A percentile compares a stretch with the other conserved stretches of the same genome.
Conservation (phyloP, 2,113 vertebrate genomes). For the Salminus brasiliensis region DNA sequence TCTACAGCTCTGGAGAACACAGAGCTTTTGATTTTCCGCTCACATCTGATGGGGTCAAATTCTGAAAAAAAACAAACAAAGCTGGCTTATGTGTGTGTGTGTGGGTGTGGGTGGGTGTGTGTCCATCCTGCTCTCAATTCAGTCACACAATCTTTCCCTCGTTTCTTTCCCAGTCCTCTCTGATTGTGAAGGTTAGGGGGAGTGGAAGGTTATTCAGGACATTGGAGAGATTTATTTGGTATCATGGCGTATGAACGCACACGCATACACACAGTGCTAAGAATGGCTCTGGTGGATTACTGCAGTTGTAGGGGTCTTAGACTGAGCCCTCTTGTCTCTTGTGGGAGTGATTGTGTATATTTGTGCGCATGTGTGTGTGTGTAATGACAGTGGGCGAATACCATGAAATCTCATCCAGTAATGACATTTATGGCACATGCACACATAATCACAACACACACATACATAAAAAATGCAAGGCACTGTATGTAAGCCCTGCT, state of each 20-base stretch:
- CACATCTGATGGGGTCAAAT: neutral
- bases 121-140: neutral
- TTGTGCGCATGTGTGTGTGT: constrained; percentile 18
- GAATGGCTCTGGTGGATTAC: constrained; percentile 31
- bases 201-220: constrained; percentile 46
- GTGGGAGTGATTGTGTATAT: constrained; percentile 16
- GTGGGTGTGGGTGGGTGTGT: constrained; percentile 3
- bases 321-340: constrained; percentile 15
- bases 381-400: constrained; percentile 21
- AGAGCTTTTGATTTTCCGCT: neutral
- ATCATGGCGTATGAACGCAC: constrained; percentile 4
- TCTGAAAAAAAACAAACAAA: neutral
- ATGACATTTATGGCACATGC: neutral
- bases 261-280: neutral
- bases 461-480: neutral
- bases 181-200: constrained; percentile 35
- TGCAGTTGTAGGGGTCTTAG: constrained; percentile 17
- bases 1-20: neutral
- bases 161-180: neutral
- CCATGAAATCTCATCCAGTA: constrained; percentile 20
- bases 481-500: neutral
- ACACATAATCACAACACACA: neutral
- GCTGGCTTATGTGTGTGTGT: constrained; percentile 1
- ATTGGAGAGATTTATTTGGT: constrained; percentile 44
- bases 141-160: neutral